Evolutionary conservation across 2,797 vertebrate species (phyloP).

Genomic region (Phoxinus dragarum): DNA sequence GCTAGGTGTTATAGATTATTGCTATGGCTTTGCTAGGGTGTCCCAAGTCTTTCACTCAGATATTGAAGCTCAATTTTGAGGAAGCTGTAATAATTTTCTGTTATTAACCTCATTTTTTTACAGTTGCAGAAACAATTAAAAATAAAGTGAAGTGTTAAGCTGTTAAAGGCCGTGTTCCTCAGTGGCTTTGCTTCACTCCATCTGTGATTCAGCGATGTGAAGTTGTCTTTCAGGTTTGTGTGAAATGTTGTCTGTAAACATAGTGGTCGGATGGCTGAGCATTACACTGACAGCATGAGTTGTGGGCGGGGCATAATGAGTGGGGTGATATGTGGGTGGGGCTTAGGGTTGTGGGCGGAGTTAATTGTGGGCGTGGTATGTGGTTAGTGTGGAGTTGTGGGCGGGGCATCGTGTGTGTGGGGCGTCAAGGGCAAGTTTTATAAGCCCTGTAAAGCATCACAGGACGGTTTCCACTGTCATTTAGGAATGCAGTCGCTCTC

Average conservation of each 20-base stretch:
- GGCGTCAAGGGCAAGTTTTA: background rate
- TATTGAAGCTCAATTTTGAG: background rate
- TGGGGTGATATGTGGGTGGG: background rate
- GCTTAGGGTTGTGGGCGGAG: background rate
- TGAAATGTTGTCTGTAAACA: slow-evolving; percentile 20
- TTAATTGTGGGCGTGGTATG: background rate
- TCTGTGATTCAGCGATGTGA: background rate
- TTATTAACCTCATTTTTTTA: background rate
- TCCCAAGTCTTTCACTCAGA: background rate
- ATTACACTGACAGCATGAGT: background rate
- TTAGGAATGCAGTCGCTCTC: background rate
- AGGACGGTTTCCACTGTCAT: slow-evolving; percentile 4
- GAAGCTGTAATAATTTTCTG: background rate
- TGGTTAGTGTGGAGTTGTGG: background rate
- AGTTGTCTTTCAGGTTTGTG: slow-evolving; percentile 5
- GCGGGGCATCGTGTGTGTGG: background rate
- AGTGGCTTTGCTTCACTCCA: background rate
- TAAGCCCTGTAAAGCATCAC: background rate
- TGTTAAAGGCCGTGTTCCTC: background rate
- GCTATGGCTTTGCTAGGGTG: background rate
- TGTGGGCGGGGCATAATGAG: background rate
- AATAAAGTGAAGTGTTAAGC: background rate
- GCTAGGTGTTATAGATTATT: background rate
- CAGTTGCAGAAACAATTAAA: background rate
- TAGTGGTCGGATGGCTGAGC: background rate